These are phyloP conservation scores for Diadumene lineata DNA, from an alignment of 92 coral and sea anemone genomes.

Conservation along the genomic window DNA sequence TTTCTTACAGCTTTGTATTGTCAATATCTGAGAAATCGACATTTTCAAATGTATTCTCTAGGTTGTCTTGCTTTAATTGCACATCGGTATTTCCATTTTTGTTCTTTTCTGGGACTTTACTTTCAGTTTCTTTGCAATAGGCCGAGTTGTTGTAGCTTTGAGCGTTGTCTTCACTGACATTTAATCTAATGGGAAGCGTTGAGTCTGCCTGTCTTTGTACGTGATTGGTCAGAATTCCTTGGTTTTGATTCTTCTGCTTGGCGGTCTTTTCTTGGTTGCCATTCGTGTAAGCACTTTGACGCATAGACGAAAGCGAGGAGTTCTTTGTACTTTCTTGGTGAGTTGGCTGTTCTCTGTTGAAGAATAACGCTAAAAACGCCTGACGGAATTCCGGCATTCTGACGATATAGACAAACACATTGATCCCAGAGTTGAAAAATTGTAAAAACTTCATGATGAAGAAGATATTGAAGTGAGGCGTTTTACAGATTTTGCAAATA, in stretches of 20 bases:
- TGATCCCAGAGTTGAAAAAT: constrained; percentile 42
- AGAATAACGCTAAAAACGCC: constrained; percentile 18
- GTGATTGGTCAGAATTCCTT: not conserved
- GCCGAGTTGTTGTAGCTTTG: not conserved
- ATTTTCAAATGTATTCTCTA: not conserved
- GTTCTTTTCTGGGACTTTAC: not conserved
- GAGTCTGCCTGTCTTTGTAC: not conserved
- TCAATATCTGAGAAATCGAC: not conserved
- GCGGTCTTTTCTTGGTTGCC: not conserved
- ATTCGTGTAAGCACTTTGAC: not conserved
- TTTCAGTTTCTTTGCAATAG: not conserved
- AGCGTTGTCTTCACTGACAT: not conserved
- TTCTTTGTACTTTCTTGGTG: constrained; percentile 13
- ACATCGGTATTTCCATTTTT: not conserved
- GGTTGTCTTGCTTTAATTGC: not conserved
- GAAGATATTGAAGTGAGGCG: constrained; percentile 15
- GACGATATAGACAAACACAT: constrained; percentile 38
- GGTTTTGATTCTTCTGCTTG: not conserved
- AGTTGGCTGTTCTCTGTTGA: not conserved
- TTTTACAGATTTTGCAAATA: constrained; percentile 15
- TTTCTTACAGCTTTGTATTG: not conserved
- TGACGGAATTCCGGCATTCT: constrained; percentile 52
- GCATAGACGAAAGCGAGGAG: not conserved
- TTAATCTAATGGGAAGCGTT: constrained; percentile 1
- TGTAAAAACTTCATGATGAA: constrained; percentile 41